Base-by-base conservation (phyloP, 1,140 invertebrate genomes). In the Ostrea denselamellosa region DNA sequence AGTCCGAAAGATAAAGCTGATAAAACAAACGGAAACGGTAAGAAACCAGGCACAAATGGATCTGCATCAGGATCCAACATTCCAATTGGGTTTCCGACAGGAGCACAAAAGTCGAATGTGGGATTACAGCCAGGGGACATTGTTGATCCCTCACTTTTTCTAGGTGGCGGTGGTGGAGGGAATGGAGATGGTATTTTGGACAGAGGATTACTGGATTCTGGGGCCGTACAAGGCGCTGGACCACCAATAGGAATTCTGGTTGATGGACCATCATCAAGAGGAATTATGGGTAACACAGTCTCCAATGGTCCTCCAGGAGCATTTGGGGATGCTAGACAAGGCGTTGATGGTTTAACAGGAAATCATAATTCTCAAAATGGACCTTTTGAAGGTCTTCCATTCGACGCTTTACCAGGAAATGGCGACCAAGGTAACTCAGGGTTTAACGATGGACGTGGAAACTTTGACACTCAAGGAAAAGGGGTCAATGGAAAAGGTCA, bases 281-380 rank as follows among this genome's bases (percentile, higher is more conserved):
- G 34, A 12, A 28, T 34, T 81, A 51, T 28, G 71, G 0, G 25
- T 51, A 44, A 44, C 44, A 9, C 52, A 53, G 44, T 12, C 82
- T 4, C 82, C 8, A 44, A 22, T 52, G 82, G 82, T 83, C 2
- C n/a, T 8, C 44, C 34, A 52, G 44, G 44, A 10, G 44, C 17
- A 8, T 22, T 83, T 52, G 82, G 82, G 8, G 82, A 12, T 51
- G 82, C 8, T 77, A 5, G 22, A 12, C 25, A 28, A 34, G 68
- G 28, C 25, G 68, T 77, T 22, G 68, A 77, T 34, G 28, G 22
- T 28, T 28, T 77, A 34, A 9, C 25, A 10, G 68, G 68, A 77
- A 77, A 14, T 77, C 68, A 17, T 83, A 17, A 54, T 53, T 53
- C 52, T 4, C 44, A 83, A 83, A 83, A 83, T 52, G 82, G 44